A percentile compares a stretch with the other conserved stretches of the same genome.
Conservation (phyloP, 2,113 vertebrate genomes). For the Thunnus thynnus region DNA sequence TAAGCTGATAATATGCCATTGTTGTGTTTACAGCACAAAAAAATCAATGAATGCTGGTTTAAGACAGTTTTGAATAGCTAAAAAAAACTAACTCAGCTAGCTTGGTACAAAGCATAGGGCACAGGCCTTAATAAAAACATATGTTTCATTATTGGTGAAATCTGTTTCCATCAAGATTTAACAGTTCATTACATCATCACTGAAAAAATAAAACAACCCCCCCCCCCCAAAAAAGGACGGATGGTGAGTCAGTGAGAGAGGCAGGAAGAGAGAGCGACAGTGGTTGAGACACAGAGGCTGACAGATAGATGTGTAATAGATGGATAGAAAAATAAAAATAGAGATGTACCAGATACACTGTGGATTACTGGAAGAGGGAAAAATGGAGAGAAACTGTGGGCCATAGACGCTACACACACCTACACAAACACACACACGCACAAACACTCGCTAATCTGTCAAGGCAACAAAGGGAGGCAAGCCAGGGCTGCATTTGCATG, state of each 20-base stretch:
- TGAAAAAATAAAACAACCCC: not conserved
- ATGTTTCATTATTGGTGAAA: not conserved
- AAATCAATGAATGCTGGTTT: too few species aligned
- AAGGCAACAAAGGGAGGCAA: slow-evolving; percentile 76
- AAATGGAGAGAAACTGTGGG: slow-evolving; percentile 33
- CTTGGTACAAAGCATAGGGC: too few species aligned
- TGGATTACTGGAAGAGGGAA: slow-evolving; percentile 19
- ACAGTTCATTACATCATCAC: not conserved
- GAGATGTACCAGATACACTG: slow-evolving; percentile 32
- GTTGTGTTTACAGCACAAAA: too few species aligned
- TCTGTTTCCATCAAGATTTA: not conserved
- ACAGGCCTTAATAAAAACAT: not conserved
- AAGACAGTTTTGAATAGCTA: not conserved
- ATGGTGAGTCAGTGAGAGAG: not conserved
- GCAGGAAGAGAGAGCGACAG: slow-evolving; percentile 6
- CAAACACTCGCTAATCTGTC: slow-evolving; percentile 73
- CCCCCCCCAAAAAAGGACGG: not conserved
- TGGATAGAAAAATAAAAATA: slow-evolving; percentile 24
- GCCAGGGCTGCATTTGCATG: slow-evolving; percentile 78
- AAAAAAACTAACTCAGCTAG: not conserved
- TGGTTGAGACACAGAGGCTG: slow-evolving; percentile 3
- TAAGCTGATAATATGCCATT: too few species aligned
- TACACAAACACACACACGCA: slow-evolving; percentile 45
- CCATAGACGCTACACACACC: slow-evolving; percentile 47
- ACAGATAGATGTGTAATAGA: not conserved